Base-by-base conservation (phyloP, 2,113 vertebrate genomes). In the Aramus guarauna region DNA sequence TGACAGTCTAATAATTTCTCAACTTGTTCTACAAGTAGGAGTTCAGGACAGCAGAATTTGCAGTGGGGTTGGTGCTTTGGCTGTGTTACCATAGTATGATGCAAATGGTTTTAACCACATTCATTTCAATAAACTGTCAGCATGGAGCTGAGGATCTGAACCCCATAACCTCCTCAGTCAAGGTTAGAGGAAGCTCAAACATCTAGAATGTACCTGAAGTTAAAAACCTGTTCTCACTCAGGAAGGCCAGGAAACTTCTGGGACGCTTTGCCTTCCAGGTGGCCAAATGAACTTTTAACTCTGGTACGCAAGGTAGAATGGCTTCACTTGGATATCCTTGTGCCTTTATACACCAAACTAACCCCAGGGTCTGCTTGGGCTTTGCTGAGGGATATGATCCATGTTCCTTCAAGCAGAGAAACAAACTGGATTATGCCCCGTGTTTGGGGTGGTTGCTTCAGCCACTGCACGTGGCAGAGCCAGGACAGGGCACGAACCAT, bases 41-140 rank as follows among this genome's bases (percentile, higher is more conserved):
- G 24, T 47, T 94, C 4, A 82, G 30, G 20, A 15, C 9, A 26
- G 21, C 20, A 91, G 80, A 81, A 60, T 75, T 64, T 60, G 22
- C 36, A 30, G 22, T 15, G 21, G 17, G 32, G 15, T 37, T 60
- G 26, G 20, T 76, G 29, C 58, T 73, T 41, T 55, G 50, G 9
- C 39, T 85, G 30, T 0, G 0, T 18, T 60, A 39, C 11, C 0
- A 0, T 15, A 15, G 22, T 27, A 12, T 41, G 39, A 43, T 45
- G 56, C 47, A 59, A 77, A n/a, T 15, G 24, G 29, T 37, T 83
- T 74, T 53, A 78, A 8, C 64, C 43, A 30, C 12, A 78, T 77
- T 27, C 2, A n/a, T 77, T 80, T 84, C 32, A 79, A 6, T 73
- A 85, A 67, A 53, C 27, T 9, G 20, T 55, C 34, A 50, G 9